Evolutionary conservation across 2,113 vertebrate species (phyloP), one percentile per base, ranked within the genome.

Genomic region (Ancistrus triradiatus): DNA sequence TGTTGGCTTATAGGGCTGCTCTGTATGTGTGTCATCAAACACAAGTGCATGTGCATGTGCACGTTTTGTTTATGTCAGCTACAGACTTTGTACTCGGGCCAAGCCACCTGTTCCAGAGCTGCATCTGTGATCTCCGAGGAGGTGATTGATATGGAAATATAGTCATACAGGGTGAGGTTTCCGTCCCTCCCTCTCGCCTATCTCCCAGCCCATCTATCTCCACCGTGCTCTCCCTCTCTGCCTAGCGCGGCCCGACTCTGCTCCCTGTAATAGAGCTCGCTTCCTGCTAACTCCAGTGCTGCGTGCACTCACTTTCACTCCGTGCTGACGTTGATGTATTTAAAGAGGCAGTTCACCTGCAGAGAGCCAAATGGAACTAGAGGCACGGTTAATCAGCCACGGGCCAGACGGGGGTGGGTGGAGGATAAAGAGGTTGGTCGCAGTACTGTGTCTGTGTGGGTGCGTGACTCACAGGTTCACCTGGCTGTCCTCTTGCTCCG

Each of bases 391-490:
- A 83, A 83, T 84, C 75, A 84, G 74, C 60, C 72, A 42, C 42
- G 61, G 28, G 55, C 35, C 59, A 35, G 28, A 55, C 38, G n/a
- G n/a, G n/a, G n/a, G 40, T 18, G 42, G 57, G 56, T 15, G 17
- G n/a, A n/a, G n/a, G n/a, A n/a, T n/a, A n/a, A n/a, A n/a, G n/a
- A n/a, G n/a, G n/a, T n/a, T n/a, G n/a, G n/a, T n/a, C n/a, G n/a
- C n/a, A n/a, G n/a, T n/a, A n/a, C n/a, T 51, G 56, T 31, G 58
- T 60, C 10, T 42, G 21, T 28, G 25, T 40, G 24, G n/a, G 17
- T 38, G 15, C 49, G 35, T 27, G 57, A 93, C 94, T 93, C 75
- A 97, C 94, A 15, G 93, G 84, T 85, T 97, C 93, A 8, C 94
- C 93, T 2, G 93, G 81, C 73, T 92, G 91, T 35, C 94, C 94